phyloP scores from a whole-genome alignment of 2,113 vertebrate species.

The Felis chaus region DNA sequence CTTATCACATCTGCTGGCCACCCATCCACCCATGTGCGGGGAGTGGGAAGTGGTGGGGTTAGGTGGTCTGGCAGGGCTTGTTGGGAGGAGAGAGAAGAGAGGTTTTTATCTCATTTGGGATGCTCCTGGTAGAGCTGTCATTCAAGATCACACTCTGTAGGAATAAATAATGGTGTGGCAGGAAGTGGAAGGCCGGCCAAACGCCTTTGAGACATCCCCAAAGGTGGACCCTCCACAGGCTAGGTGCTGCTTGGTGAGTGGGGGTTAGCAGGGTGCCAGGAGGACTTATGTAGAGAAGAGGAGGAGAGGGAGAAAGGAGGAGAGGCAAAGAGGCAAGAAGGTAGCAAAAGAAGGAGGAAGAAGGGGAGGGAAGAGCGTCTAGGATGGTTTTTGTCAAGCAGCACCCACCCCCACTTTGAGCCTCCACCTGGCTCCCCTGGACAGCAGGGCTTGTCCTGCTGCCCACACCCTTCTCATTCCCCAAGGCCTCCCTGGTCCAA shows the following conservation, averaged over 20 bases:
- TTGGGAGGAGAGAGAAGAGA: not conserved
- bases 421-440: no score
- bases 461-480: not conserved
- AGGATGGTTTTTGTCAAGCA: not conserved
- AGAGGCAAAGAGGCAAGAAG: not conserved
- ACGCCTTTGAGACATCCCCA: not conserved
- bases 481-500: not conserved
- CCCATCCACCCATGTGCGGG: fast-evolving
- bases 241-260: not conserved
- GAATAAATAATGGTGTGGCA: not conserved
- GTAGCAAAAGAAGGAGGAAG: no score
- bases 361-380: not conserved
- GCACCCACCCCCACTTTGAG: fast-evolving
- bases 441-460: not conserved
- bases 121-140: not conserved
- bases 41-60: fast-evolving
- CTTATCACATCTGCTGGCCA: fast-evolving
- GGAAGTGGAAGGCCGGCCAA: not conserved
- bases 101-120: fast-evolving
- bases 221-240: not conserved
- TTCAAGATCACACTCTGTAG: not conserved
- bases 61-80: not conserved
- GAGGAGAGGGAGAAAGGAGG: not conserved
- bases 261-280: not conserved
- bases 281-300: not conserved